Evolutionary conservation across 2,113 vertebrate genomes (phyloP).

Genomic region (Lucifuga dentata): DNA sequence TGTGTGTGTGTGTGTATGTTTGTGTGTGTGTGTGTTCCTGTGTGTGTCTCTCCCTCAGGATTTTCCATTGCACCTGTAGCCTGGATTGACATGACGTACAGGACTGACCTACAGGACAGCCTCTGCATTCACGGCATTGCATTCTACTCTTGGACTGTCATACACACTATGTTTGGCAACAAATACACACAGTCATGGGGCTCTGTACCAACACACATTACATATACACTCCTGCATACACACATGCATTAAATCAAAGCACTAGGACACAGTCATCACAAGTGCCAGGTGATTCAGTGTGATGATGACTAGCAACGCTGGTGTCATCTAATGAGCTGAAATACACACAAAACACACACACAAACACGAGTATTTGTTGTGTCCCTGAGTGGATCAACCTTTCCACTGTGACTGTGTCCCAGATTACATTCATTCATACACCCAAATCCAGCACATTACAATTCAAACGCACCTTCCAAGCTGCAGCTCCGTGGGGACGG

Average conservation of each 20-base stretch:
- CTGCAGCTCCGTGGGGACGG: background rate
- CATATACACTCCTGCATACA: conserved; percentile 6
- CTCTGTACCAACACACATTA: background rate
- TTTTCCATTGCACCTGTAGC: conserved; percentile 72
- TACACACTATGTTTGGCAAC: conserved; percentile 56
- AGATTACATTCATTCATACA: conserved; percentile 5
- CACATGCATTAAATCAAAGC: conserved; percentile 1
- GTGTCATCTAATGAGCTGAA: background rate
- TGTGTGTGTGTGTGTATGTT: too few species aligned
- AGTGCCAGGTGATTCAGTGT: background rate
- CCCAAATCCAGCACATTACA: background rate
- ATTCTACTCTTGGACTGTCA: background rate
- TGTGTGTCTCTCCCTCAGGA: conserved; percentile 22
- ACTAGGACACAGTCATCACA: background rate
- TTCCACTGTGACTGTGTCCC: conserved; percentile 23
- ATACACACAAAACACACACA: conserved; percentile 11
- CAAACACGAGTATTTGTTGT: background rate
- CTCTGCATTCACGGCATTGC: conserved; percentile 41
- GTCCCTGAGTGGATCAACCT: conserved; percentile 10
- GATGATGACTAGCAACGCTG: background rate
- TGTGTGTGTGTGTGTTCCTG: conserved; percentile 5
- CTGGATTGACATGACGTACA: conserved; percentile 53
- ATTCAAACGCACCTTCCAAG: background rate
- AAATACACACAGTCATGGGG: conserved; percentile 38
- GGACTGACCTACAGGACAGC: conserved; percentile 13